Conservation (phyloP, 2,113 vertebrate genomes). For the Macrotis lagotis region DNA sequence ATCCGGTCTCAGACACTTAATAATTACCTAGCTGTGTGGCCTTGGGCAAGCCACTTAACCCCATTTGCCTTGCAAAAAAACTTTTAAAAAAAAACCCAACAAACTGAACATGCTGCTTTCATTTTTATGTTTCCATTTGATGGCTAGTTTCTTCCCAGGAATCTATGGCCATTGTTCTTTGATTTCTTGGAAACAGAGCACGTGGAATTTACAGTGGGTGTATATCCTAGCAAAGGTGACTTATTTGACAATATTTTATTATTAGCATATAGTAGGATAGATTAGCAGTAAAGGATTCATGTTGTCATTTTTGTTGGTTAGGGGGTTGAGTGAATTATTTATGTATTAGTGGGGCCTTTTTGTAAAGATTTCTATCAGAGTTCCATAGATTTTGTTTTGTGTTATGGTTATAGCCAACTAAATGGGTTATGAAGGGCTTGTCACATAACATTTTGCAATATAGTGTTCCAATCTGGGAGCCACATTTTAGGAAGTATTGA, state of each 20-base stretch:
- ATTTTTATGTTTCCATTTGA: background rate
- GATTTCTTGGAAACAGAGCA: background rate
- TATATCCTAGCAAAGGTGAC: background rate
- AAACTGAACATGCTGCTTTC: background rate
- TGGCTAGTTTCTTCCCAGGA: background rate
- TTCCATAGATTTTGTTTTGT: background rate
- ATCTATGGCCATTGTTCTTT: background rate
- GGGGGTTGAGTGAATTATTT: background rate
- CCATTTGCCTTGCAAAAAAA: too few species aligned
- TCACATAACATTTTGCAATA: background rate
- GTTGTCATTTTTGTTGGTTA: background rate
- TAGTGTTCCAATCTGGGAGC: background rate
- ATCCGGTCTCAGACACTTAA: too few species aligned
- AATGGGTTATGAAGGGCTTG: background rate
- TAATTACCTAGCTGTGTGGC: too few species aligned
- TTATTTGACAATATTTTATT: background rate
- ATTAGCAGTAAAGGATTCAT: background rate
- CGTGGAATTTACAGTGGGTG: background rate
- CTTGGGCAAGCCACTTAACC: too few species aligned
- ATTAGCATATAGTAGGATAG: background rate
- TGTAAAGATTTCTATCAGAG: background rate
- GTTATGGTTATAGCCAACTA: background rate
- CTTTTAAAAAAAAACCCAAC: too few species aligned
- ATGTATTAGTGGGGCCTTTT: background rate
- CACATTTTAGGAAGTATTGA: background rate